Evolutionary conservation across 2,797 vertebrate species (phyloP), one percentile per base, ranked within the genome.

Genomic region (Oryzias dopingdopingensis): DNA sequence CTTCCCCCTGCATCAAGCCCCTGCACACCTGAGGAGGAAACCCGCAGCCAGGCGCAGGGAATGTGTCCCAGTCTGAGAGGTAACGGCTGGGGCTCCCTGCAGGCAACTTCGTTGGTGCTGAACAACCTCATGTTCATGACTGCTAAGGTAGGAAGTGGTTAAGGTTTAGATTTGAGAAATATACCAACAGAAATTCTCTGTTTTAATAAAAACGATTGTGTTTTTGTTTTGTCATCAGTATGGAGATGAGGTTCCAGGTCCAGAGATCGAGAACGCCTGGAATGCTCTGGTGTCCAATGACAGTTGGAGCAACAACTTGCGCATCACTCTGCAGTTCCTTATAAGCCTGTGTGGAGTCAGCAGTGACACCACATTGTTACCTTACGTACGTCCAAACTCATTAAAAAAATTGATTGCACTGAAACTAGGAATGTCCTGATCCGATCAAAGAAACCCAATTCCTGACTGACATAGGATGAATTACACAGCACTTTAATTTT

Each of bases 71-170:
- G 94, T 56, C 90, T 99, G 37, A 94, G 93, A 83, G 97, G 97
- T 62, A 98, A 86, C 4, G 97, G 97, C 77, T 99, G 97, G 97
- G 97, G 97, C 29, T 99, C 96, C 32, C 91, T 97, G 17, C 96
- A 98, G 86, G 97, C 97, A 5, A 99, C 97, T 0, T 98, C 96
- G 0, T 82, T 99, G 59, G 96, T 99, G 76, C 95, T 99, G 55
- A 99, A 99, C 89, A 99, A 99, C 88, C 96, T 99, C 78, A 98
- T 99, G 97, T 99, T 96, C 82, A 99, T 99, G 97, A 99, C 96
- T 0, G 97, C 97, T 55, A 99, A 99, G 95, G 96, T 98, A 87
- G 13, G 70, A 55, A 6, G 8, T 37, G 26, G 26, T 1, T 3
- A 0, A 8, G 70, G 13, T 65, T 47, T 29, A 17, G 57, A n/a